Conservation (phyloP, 2,113 vertebrate species). For the Macrotis lagotis region DNA sequence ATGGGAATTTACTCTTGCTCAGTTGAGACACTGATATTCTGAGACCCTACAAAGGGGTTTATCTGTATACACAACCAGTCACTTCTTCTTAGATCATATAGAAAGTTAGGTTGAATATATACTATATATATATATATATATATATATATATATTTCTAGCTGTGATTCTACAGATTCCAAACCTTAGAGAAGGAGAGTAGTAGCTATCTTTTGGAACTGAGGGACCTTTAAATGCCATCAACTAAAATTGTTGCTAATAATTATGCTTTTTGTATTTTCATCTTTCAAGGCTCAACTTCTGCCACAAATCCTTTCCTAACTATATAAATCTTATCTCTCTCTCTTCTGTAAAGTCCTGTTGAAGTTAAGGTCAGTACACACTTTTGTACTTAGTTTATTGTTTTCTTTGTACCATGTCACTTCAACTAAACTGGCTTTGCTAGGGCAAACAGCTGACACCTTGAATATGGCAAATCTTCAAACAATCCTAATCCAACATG, state of each 20-base stretch:
- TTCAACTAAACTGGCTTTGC: background rate
- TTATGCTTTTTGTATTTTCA: background rate
- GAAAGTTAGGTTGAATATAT: background rate
- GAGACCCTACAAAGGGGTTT: no score
- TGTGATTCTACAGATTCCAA: background rate
- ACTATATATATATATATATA: no score
- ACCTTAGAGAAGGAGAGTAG: background rate
- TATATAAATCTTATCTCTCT: background rate
- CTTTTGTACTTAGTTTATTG: background rate
- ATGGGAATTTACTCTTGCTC: no score
- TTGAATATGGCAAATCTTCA: background rate
- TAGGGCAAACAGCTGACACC: background rate
- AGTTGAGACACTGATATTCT: no score
- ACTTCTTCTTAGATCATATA: background rate
- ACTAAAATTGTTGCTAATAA: background rate
- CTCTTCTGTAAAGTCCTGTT: background rate
- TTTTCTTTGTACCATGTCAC: background rate
- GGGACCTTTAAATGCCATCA: background rate
- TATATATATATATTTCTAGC: background rate
- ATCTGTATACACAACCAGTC: no score
- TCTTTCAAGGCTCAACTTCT: background rate
- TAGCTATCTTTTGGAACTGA: background rate
- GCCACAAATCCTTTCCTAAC: background rate
- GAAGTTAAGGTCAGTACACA: background rate
- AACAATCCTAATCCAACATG: background rate